Conservation (phyloP, 2,797 vertebrate species). For the Karalla daura region DNA sequence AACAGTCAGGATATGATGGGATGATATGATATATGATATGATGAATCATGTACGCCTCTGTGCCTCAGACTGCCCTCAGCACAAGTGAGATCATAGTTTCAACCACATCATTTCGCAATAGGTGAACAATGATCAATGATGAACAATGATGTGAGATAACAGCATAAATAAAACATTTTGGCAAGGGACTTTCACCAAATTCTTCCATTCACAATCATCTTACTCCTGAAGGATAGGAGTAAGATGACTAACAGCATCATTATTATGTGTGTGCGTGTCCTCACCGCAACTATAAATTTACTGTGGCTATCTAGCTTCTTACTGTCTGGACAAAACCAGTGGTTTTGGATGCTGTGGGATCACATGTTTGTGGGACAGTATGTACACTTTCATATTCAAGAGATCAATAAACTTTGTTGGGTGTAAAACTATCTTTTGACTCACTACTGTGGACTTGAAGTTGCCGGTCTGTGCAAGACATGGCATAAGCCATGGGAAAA, state of each 20-base stretch:
- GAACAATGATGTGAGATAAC: too few species aligned
- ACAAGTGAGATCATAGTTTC: neutral
- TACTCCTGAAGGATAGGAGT: neutral
- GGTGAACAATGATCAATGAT: neutral
- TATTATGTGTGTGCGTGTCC: too few species aligned
- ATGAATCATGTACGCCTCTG: neutral
- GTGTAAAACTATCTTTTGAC: neutral
- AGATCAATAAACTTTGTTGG: conserved; percentile 9
- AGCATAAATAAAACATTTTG: neutral
- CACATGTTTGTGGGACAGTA: neutral
- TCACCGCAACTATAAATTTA: too few species aligned
- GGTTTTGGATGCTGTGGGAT: too few species aligned
- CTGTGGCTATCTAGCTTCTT: too few species aligned
- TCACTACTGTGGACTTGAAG: neutral
- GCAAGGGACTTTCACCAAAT: neutral
- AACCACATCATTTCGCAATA: neutral
- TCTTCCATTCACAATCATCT: neutral
- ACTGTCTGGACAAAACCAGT: too few species aligned
- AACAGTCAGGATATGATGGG: neutral
- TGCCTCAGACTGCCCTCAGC: neutral
- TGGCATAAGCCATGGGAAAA: too few species aligned
- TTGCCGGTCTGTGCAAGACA: neutral
- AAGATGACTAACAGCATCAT: too few species aligned
- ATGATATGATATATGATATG: neutral
- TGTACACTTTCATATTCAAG: neutral